Evolutionary conservation across 1,140 invertebrate genomes (phyloP).

Genomic region (Campoletis sonorensis): DNA sequence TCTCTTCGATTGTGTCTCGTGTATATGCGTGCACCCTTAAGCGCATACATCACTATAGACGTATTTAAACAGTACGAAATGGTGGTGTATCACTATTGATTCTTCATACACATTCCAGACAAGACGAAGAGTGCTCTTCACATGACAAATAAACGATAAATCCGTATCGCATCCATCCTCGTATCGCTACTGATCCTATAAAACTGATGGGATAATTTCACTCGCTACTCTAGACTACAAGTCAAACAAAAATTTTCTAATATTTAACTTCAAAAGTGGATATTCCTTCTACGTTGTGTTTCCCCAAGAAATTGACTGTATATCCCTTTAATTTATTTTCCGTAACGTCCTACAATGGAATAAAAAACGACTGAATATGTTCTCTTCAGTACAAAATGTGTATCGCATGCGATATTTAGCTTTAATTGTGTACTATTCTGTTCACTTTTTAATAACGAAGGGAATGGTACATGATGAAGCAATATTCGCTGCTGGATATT

Average conservation of each 20-base stretch:
- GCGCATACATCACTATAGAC: neutral
- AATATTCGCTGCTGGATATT: too few species aligned
- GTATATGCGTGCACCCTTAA: neutral
- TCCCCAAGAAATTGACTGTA: too few species aligned
- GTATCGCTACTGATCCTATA: neutral
- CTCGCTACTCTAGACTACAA: neutral
- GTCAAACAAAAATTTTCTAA: neutral
- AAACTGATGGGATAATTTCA: neutral
- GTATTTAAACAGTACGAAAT: neutral
- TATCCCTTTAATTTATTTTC: too few species aligned
- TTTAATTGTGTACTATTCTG: too few species aligned
- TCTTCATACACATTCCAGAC: neutral
- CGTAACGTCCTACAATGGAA: too few species aligned
- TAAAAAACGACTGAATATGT: too few species aligned
- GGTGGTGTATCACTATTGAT: neutral
- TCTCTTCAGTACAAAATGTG: too few species aligned
- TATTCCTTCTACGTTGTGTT: too few species aligned
- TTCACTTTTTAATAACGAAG: too few species aligned
- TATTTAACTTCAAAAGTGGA: neutral
- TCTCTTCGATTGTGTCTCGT: neutral
- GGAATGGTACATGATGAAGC: too few species aligned
- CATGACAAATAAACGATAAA: neutral
- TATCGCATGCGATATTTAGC: too few species aligned
- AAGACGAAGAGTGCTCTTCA: neutral
- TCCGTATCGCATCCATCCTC: neutral